Percentiles rank a stretch among this genome's conserved stretches.
Conservation (phyloP, 1,140 invertebrate species). For the Kradibia gibbosae region DNA sequence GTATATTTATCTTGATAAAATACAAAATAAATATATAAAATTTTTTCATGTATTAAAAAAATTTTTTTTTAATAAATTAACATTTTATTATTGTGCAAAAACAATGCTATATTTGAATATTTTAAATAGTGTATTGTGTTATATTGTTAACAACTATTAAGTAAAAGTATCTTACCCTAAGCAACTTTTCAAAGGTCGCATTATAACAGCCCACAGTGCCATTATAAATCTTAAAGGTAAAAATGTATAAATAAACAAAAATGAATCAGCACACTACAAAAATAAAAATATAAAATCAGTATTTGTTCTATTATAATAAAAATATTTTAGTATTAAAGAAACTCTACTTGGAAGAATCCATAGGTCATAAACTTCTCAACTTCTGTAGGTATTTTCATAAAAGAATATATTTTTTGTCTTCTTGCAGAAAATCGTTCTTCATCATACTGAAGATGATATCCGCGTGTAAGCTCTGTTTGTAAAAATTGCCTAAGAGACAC, state of each 20-base stretch:
- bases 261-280: slow-evolving; percentile 94
- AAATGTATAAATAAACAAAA: slow-evolving; percentile 98
- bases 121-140: too few relatives aligned
- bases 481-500: slow-evolving; percentile 83
- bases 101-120: too few relatives aligned
- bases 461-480: slow-evolving; percentile 89
- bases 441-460: slow-evolving; percentile 93
- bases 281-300: slow-evolving; percentile 40
- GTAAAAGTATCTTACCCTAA: slow-evolving; percentile 76
- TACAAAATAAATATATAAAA: too few relatives aligned
- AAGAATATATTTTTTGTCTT: slow-evolving; percentile 96
- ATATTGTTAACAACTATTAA: background rate
- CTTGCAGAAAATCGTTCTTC: slow-evolving; percentile 94
- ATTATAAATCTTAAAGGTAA: slow-evolving; percentile 93
- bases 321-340: background rate
- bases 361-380: slow-evolving; percentile 95
- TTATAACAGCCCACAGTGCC: slow-evolving; percentile 86
- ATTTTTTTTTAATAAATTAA: too few relatives aligned
- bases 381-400: slow-evolving; percentile 96
- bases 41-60: too few relatives aligned
- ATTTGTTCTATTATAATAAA: slow-evolving; percentile 23
- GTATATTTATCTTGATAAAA: too few relatives aligned
- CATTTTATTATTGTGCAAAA: too few relatives aligned
- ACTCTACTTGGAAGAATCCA: slow-evolving; percentile 89
- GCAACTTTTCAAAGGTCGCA: slow-evolving; percentile 80